These are phyloP conservation scores for Australoheros facetus DNA, from an alignment of 2,797 vertebrate species.

Conservation along the genomic window DNA sequence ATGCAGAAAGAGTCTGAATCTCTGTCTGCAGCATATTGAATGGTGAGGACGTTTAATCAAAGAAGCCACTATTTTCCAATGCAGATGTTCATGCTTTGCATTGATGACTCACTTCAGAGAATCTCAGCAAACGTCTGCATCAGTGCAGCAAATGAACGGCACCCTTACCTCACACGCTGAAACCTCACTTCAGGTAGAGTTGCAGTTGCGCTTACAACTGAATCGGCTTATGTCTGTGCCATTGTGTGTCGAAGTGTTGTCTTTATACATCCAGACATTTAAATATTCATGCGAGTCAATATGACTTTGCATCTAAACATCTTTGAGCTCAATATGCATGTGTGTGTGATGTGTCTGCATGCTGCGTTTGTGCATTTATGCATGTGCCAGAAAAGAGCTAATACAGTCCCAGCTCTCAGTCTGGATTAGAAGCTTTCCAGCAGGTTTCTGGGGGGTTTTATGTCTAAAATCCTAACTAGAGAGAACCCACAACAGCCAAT, in stretches of 20 bases:
- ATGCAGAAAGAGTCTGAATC: neutral
- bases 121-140: neutral
- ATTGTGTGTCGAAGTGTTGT: constrained; percentile 9
- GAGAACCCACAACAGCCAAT: constrained; percentile 73
- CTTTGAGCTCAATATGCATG: constrained; percentile 1
- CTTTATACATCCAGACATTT: neutral
- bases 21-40: neutral
- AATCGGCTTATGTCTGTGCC: neutral
- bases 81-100: neutral
- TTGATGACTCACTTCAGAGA: neutral
- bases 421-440: constrained; percentile 72
- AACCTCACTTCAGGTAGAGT: neutral
- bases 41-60: neutral
- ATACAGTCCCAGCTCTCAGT: constrained; percentile 66
- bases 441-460: constrained; percentile 74
- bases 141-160: neutral
- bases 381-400: constrained; percentile 56
- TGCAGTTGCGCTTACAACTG: neutral
- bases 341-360: constrained; percentile 4
- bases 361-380: constrained; percentile 31
- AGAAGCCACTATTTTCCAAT: neutral
- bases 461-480: constrained; percentile 72
- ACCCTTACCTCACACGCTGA: neutral
- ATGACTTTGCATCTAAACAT: constrained; percentile 41
- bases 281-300: constrained; percentile 15